Evolutionary conservation across 1,140 invertebrate species (phyloP).

Genomic region (Hycleus cichorii): DNA sequence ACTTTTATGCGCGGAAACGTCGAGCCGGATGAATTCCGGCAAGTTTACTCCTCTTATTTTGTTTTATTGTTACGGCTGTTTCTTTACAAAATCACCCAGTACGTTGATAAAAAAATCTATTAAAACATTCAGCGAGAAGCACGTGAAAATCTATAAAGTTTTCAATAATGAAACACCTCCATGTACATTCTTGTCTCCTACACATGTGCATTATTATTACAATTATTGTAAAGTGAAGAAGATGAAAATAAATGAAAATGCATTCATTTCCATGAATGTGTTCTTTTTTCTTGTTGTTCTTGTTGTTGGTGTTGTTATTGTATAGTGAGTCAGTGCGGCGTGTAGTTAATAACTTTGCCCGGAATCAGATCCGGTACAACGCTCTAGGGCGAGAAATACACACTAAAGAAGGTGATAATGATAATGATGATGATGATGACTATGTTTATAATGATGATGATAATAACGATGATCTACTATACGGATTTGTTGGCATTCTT

Average conservation of each 20-base stretch:
- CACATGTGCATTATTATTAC: constrained; percentile 1
- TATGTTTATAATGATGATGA: too few relatives aligned
- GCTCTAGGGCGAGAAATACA: constrained; percentile 7
- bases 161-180: neutral
- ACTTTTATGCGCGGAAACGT: constrained; percentile 4
- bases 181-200: neutral
- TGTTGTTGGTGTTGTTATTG: neutral
- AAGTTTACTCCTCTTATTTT: too few relatives aligned
- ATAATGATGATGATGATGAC: too few relatives aligned
- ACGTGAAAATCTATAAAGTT: neutral
- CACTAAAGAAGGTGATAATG: constrained; percentile 4
- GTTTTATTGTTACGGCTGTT: too few relatives aligned
- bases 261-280: constrained; percentile 30
- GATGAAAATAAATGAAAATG: constrained; percentile 30
- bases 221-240: constrained; percentile 11
- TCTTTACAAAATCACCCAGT: neutral
- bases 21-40: too few relatives aligned
- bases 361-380: constrained; percentile 13
- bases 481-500: too few relatives aligned
- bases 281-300: neutral
- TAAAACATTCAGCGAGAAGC: neutral
- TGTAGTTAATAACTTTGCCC: constrained; percentile 12
- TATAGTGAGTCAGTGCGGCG: constrained; percentile 18
- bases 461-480: too few relatives aligned
- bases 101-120: neutral